Evolutionary conservation across 2,113 vertebrate genomes (phyloP).

Genomic region (Circaetus gallicus): DNA sequence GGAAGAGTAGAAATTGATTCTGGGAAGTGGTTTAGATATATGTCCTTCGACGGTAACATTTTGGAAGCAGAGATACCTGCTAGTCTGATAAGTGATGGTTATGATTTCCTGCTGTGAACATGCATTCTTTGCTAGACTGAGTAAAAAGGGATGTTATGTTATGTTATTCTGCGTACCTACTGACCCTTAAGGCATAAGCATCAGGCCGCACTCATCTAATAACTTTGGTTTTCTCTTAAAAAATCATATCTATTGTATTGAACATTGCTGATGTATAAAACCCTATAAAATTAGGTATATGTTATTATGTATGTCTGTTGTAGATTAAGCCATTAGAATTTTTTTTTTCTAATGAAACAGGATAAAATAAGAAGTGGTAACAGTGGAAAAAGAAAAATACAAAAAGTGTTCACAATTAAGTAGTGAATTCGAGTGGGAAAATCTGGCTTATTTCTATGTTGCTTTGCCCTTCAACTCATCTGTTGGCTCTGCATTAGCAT

Average conservation of each 20-base stretch:
- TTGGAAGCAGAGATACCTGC: background rate
- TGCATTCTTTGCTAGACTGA: background rate
- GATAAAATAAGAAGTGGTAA: background rate
- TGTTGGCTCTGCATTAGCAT: conserved; percentile 66
- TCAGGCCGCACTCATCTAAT: background rate
- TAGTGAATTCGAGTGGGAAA: conserved; percentile 26
- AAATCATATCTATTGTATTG: background rate
- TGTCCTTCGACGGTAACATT: background rate
- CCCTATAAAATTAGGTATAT: accelerated
- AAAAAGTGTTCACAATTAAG: background rate
- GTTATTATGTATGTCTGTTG: background rate
- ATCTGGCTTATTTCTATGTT: conserved; percentile 35
- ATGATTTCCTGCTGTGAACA: background rate
- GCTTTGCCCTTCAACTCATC: conserved; percentile 68
- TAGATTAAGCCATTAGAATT: background rate
- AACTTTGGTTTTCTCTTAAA: background rate
- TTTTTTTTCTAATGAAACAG: background rate
- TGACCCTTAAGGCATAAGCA: background rate
- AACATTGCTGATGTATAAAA: accelerated
- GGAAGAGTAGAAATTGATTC: background rate
- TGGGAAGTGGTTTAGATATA: background rate
- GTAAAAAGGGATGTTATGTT: background rate
- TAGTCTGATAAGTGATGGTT: background rate
- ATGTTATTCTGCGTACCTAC: background rate
- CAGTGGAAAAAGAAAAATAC: background rate